Base-by-base conservation (phyloP, 2,888 invertebrate genomes). In the Craniophora ligustri region DNA sequence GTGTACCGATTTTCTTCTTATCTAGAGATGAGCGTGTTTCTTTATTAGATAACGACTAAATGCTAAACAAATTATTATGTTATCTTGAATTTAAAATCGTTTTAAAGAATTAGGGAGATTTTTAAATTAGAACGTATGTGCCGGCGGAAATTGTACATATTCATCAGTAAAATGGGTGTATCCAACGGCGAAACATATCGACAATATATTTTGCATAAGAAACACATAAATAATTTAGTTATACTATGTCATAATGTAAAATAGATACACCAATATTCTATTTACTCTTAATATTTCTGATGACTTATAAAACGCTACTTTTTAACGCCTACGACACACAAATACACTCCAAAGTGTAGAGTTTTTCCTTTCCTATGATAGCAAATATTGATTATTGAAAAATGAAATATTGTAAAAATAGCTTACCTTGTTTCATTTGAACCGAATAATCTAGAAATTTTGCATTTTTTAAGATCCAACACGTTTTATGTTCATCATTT, bases 1-100 rank as follows among this genome's bases (percentile, higher is more conserved):
- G 32, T 32, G 19, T 16, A 47, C 11, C 39, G 18, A 44, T 63
- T 62, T 59, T 59, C 40, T 13, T 14, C 15, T 59, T 54, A 64
- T 64, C 53, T 36, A 32, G 47, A 18, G 23, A 45, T 63, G 32
- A 36, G 31, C 44, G 7, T 21, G 40, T 35, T 28, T 42, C 31
- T 30, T 30, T 35, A 64, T 45, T 11, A 54, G 59, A 64, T 64
- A 48, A 48, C 31, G 40, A 23, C 10, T 21, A 28, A 48, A 36
- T 7, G 36, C 35, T 28, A 14, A 34, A 42, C 30, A 40, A 49
- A 56, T 45, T 62, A 57, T 19, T 19, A 19, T 19, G 5, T 5
- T 19, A 19, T 19, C 5, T 19, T 19, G 8, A 23, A 23, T 10
- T 23, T 23, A 23, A 23, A 21, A 21, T 10, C 23, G 10, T 23